A percentile compares a stretch with the other conserved stretches of the same genome.
These are phyloP conservation scores for Zalophus californianus DNA, from an alignment of 2,797 vertebrate genomes.

Conservation along the genomic window DNA sequence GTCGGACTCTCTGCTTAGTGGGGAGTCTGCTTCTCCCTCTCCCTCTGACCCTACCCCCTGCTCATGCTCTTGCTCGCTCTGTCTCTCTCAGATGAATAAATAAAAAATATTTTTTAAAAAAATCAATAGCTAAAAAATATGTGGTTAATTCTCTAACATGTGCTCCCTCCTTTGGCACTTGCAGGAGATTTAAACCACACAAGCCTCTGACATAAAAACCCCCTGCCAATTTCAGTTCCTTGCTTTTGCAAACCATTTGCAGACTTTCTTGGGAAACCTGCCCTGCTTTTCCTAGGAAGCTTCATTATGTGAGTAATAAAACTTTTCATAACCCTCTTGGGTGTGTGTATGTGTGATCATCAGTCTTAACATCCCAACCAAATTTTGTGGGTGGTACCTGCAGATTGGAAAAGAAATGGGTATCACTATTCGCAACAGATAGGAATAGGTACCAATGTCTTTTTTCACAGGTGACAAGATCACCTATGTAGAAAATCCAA, in stretches of 20 bases:
- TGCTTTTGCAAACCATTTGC: not conserved
- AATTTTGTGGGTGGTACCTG: not conserved
- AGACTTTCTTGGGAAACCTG: not conserved
- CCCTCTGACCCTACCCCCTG: not conserved
- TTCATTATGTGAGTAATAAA: not conserved
- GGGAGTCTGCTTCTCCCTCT: no score
- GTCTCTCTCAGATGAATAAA: no score
- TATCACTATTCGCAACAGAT: not conserved
- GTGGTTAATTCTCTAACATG: not conserved
- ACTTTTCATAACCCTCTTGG: not conserved
- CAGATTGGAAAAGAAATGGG: not conserved
- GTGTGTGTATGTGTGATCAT: not conserved
- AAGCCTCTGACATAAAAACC: not conserved
- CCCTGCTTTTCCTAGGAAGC: not conserved
- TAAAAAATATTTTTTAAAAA: no score
- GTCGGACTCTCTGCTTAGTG: not conserved
- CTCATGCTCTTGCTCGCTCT: no score
- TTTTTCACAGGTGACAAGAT: not conserved
- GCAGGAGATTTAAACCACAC: not conserved
- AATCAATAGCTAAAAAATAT: not conserved
- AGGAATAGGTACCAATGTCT: not conserved
- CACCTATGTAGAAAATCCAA: not conserved
- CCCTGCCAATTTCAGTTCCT: not conserved
- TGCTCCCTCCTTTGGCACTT: not conserved
- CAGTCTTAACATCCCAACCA: not conserved